Percentiles rank a stretch among this genome's conserved stretches.
Evolutionary conservation across 2,113 vertebrate species (phyloP).

Genomic region (Himantopus leucocephalus): DNA sequence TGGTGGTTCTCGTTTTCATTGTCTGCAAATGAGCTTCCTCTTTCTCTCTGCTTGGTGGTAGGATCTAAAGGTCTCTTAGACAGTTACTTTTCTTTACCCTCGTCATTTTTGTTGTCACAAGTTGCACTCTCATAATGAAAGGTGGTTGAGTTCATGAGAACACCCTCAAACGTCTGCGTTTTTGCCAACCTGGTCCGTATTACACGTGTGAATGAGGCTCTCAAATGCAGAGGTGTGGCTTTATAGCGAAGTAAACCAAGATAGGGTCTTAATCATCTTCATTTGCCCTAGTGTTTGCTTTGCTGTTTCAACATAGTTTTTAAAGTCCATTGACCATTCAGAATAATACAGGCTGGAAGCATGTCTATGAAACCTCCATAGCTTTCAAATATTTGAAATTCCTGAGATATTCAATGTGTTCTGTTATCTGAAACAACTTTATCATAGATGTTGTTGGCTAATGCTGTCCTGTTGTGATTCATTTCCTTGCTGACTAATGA

Average conservation of each 20-base stretch:
- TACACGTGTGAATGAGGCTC: not conserved
- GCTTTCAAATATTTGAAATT: not conserved
- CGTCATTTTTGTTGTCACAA: not conserved
- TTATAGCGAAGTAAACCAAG: not conserved
- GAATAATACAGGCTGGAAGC: not conserved
- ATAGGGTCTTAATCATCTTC: not conserved
- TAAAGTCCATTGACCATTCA: not conserved
- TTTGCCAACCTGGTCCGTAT: not conserved
- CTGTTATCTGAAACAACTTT: not conserved
- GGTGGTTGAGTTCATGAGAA: not conserved
- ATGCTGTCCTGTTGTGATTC: not conserved
- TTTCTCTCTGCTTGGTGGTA: not conserved
- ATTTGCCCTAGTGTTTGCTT: slow-evolving; percentile 19
- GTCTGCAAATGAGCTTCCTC: not conserved
- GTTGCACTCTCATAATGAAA: not conserved
- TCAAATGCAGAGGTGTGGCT: not conserved
- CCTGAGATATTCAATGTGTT: not conserved
- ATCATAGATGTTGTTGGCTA: not conserved
- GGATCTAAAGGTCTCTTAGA: not conserved
- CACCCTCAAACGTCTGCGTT: not conserved
- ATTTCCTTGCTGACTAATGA: not conserved
- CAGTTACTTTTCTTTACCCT: not conserved
- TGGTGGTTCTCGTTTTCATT: not conserved
- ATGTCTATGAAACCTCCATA: not conserved
- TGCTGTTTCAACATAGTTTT: slow-evolving; percentile 29